Evolutionary conservation across 2,113 vertebrate genomes (phyloP).

Genomic region (Hippopotamus amphibius): DNA sequence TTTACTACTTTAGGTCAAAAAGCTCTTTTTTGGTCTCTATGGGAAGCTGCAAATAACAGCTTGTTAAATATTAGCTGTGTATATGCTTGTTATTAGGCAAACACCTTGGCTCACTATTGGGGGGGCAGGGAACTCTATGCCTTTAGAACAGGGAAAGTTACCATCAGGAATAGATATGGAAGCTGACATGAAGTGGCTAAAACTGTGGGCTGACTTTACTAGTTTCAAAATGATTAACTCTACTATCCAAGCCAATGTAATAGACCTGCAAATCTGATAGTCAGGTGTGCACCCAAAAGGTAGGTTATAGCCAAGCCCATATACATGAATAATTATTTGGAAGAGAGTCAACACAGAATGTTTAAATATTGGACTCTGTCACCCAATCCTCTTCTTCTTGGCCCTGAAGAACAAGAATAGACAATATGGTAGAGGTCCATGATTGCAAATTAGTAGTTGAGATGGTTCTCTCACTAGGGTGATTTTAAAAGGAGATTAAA

Average conservation of each 20-base stretch:
- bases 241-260: not conserved
- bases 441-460: not conserved
- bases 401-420: not conserved
- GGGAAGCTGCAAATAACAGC: not conserved
- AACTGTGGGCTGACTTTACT: not conserved
- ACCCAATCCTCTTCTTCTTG: not conserved
- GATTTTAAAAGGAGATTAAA: not conserved
- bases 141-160: not conserved
- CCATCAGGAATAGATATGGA: not conserved
- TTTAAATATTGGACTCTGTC: not conserved
- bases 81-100: not conserved
- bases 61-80: not conserved
- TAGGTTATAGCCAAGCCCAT: not conserved
- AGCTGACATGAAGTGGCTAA: not conserved
- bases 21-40: not conserved
- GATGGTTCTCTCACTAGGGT: not conserved
- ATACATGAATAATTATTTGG: not conserved
- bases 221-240: not conserved
- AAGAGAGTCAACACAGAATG: not conserved
- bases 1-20: not conserved
- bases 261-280: not conserved
- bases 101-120: not conserved
- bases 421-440: not conserved
- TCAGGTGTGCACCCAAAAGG: not conserved
- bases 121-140: not conserved